phyloP scores from a whole-genome alignment of 2,888 invertebrate genomes.

The Tinea trinotella region DNA sequence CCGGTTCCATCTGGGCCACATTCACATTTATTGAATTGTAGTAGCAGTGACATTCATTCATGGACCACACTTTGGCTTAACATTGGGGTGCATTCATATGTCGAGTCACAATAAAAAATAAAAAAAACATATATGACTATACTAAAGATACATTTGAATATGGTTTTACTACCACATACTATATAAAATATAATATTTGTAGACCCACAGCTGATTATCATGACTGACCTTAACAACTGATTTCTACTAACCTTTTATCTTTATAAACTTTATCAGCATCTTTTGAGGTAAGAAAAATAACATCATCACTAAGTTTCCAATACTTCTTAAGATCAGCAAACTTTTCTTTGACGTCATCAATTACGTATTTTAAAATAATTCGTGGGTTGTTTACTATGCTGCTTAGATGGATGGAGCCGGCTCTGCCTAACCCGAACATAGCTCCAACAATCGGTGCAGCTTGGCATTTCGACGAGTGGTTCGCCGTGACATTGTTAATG shows the following conservation, averaged over 20 bases:
- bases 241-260: conserved; percentile 64
- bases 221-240: not conserved
- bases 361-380: conserved; percentile 65
- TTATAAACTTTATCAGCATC: conserved; percentile 60
- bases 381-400: conserved; percentile 61
- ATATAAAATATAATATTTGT: too few relatives aligned
- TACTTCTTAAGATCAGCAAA: conserved; percentile 56
- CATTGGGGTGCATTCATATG: too few relatives aligned
- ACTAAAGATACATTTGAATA: too few relatives aligned
- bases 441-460: conserved; percentile 54
- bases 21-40: too few relatives aligned
- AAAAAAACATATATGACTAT: too few relatives aligned
- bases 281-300: conserved; percentile 57
- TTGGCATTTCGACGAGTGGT: conserved; percentile 29
- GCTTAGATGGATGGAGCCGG: conserved; percentile 73
- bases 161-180: too few relatives aligned
- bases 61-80: too few relatives aligned
- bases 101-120: too few relatives aligned
- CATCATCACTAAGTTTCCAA: conserved; percentile 60
- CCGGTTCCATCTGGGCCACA: too few relatives aligned
- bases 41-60: too few relatives aligned
- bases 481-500: conserved; percentile 42
- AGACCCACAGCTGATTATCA: not conserved
- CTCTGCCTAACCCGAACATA: conserved; percentile 73
- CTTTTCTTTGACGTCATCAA: conserved; percentile 64